Base-by-base conservation (phyloP, 2,113 vertebrate genomes). In the Oplegnathus fasciatus region DNA sequence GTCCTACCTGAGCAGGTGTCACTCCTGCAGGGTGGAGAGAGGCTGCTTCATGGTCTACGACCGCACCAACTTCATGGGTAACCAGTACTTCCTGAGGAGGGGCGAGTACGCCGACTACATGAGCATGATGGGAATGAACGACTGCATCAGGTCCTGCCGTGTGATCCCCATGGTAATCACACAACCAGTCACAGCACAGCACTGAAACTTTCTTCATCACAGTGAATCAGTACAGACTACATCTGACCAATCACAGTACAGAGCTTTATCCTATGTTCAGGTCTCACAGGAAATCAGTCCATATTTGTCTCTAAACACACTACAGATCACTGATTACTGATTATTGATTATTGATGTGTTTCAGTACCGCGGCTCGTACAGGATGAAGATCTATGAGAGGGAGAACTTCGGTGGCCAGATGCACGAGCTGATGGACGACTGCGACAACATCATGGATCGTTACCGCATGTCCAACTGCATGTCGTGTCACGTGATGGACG, bases 31-130 rank as follows among this genome's bases (percentile, higher is more conserved):
- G 77, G 86, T 87, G 81, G 86, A 88, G 82, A 75, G 86, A 42
- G 86, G 86, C 78, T 88, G 86, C 74, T 78, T 88, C 78, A 75
- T 88, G 82, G 86, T 88, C 74, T 88, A 88, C 48, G 86, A 88
- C 62, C 82, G 86, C 64, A 58, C 78, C 78, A 88, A 88, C 78
- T 88, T 34, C 86, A 85, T 78, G 86, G 86, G 86, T 10, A 88
- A 88, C 86, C 86, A 88, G 82, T 85, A 65, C 74, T 81, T 88
- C 82, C 60, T 88, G 86, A 88, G 69, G 82, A 85, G 74, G 78
- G 86, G 86, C n/a, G 86, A 88, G 50, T 88, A 84, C 50, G 17
- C 81, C 6, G 81, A 88, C 73, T 84, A 83, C 81, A 84, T 76
- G 65, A 84, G 67, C 77, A 80, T 80, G 82, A 71, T 83, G 48